These are phyloP conservation scores for Tachina lurida DNA, from an alignment of 2,888 invertebrate genomes.

Conservation along the genomic window DNA sequence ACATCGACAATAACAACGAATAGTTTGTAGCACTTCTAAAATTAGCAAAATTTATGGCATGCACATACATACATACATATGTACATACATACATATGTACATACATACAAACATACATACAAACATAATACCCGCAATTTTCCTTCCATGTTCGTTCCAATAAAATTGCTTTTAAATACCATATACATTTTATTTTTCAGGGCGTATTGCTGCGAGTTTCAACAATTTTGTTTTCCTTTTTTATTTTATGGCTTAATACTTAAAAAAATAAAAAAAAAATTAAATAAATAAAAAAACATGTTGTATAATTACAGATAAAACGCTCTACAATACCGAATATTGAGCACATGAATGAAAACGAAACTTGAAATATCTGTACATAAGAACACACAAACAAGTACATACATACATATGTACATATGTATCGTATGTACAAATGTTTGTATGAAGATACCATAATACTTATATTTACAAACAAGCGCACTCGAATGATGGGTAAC, in stretches of 20 bases:
- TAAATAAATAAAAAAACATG: neutral
- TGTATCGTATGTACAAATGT: neutral
- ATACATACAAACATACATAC: no score
- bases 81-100: neutral
- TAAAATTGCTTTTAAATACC: conserved; percentile 32
- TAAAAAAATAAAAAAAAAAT: conserved; percentile 2
- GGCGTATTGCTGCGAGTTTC: conserved; percentile 23
- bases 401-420: neutral
- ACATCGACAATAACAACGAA: conserved; percentile 27
- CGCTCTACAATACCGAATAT: conserved; percentile 14
- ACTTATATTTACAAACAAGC: neutral
- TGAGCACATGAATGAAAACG: conserved; percentile 20
- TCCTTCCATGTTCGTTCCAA: conserved; percentile 19
- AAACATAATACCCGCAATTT: conserved; percentile 7
- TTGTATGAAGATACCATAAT: neutral
- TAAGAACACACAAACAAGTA: neutral
- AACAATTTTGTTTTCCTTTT: conserved; percentile 14
- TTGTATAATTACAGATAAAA: conserved; percentile 39
- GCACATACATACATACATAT: neutral
- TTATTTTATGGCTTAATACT: conserved; percentile 34
- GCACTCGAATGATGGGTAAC: conserved; percentile 9
- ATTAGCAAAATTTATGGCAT: conserved; percentile 9
- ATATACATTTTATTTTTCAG: conserved; percentile 25
- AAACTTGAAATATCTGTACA: conserved; percentile 11
- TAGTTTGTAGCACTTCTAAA: conserved; percentile 15